A percentile compares a stretch with the other conserved stretches of the same genome.
These are phyloP conservation scores for Eleginops maclovinus DNA, from an alignment of 2,113 vertebrate genomes.

Conservation along the genomic window DNA sequence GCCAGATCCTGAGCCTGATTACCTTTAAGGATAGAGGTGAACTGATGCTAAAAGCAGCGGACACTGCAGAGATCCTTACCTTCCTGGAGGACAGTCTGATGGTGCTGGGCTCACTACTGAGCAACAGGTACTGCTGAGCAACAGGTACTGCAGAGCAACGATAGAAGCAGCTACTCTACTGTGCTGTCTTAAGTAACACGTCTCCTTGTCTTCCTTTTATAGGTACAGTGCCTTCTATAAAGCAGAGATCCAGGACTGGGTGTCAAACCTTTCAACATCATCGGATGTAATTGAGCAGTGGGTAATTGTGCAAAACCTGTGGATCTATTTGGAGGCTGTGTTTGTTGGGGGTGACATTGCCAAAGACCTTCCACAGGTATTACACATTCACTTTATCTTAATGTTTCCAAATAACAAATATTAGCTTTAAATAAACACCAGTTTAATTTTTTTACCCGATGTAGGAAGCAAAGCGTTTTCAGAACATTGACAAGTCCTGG, in stretches of 20 bases:
- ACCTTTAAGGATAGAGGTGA: slow-evolving; percentile 94
- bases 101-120: slow-evolving; percentile 93
- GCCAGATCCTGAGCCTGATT: slow-evolving; percentile 88
- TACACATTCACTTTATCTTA: too few relatives aligned
- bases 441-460: not conserved
- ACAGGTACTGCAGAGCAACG: slow-evolving; percentile 46
- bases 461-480: slow-evolving; percentile 92
- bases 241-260: slow-evolving; percentile 96
- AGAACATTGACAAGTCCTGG: slow-evolving; percentile 92
- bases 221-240: slow-evolving; percentile 97
- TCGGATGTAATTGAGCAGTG: slow-evolving; percentile 94
- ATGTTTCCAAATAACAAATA: too few relatives aligned
- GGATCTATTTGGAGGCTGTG: slow-evolving; percentile 98
- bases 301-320: slow-evolving; percentile 97
- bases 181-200: not conserved
- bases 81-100: slow-evolving; percentile 96
- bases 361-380: slow-evolving; percentile 96
- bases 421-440: too few relatives aligned
- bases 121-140: slow-evolving; percentile 87
- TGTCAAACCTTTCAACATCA: slow-evolving; percentile 94
- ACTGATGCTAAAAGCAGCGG: slow-evolving; percentile 92
- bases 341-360: slow-evolving; percentile 98
- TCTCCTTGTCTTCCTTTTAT: slow-evolving; percentile 21
- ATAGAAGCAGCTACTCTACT: too few relatives aligned
- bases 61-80: slow-evolving; percentile 91